Conservation (phyloP, 2,797 vertebrate genomes). For the Microchirus variegatus region DNA sequence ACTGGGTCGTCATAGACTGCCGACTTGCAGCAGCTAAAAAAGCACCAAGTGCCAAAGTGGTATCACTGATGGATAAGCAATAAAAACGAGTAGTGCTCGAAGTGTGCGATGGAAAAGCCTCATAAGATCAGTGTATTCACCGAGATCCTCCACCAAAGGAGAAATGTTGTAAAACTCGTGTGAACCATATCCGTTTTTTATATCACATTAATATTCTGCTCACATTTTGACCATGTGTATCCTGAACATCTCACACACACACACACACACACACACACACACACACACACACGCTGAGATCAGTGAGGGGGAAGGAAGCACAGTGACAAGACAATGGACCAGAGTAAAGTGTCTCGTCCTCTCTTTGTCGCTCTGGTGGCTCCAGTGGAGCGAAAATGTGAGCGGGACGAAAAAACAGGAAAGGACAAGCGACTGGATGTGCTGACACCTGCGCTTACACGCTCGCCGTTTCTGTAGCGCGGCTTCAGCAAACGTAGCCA, state of each 20-base stretch:
- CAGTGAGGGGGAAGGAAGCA: conserved; percentile 46
- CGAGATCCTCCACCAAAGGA: no score
- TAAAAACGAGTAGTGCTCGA: no score
- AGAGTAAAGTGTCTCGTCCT: conserved; percentile 35
- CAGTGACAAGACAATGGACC: conserved; percentile 47
- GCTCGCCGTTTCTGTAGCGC: fast-evolving
- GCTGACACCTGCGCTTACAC: conserved; percentile 14
- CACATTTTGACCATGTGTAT: conserved; percentile 34
- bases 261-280: conserved; percentile 3
- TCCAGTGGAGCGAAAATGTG: conserved; percentile 35
- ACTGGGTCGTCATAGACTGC: no score
- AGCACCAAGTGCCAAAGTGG: no score
- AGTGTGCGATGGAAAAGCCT: no score
- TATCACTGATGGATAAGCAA: no score
- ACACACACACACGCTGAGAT: conserved; percentile 16
- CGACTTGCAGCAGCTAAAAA: no score
- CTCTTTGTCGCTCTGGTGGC: conserved; percentile 25
- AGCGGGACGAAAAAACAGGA: conserved; percentile 53
- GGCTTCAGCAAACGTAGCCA: not conserved
- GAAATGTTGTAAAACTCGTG: no score
- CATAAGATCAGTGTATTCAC: no score
- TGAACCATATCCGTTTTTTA: no score
- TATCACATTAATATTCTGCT: conserved; percentile 24
- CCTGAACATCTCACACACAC: not conserved
- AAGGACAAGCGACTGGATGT: conserved; percentile 24